These are phyloP conservation scores for Eulemur albifrons DNA, from an alignment of 2,797 vertebrate genomes.

Conservation along the genomic window DNA sequence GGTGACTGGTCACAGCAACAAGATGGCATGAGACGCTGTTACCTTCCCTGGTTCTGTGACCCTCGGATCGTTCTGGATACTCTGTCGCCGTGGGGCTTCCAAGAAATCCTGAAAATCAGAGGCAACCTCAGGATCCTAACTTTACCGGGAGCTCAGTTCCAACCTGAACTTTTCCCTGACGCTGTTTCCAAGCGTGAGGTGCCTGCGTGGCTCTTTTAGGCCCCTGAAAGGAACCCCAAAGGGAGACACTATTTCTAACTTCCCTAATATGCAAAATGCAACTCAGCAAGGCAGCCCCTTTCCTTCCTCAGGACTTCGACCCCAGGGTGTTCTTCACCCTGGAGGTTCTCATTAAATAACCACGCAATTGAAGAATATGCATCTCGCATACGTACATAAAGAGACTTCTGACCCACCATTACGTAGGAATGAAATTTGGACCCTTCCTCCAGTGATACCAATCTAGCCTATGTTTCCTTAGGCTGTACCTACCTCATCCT, in stretches of 20 bases:
- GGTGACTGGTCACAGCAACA: constrained; percentile 83
- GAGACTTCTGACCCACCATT: background rate
- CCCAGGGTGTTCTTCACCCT: background rate
- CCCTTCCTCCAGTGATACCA: background rate
- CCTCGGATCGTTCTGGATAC: background rate
- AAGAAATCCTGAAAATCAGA: constrained; percentile 23
- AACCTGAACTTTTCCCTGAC: background rate
- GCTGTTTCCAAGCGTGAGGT: background rate
- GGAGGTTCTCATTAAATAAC: background rate
- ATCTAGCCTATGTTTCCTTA: background rate
- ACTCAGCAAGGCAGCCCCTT: background rate
- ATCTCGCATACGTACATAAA: accelerated
- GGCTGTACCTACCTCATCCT: background rate
- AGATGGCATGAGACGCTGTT: constrained; percentile 47
- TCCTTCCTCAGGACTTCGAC: background rate
- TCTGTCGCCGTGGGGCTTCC: background rate
- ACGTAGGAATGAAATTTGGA: background rate
- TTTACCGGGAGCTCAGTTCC: background rate
- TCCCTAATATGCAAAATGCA: background rate
- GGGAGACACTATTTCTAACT: background rate
- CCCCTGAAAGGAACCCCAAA: background rate
- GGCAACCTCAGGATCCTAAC: background rate
- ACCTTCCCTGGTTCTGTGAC: constrained; percentile 36
- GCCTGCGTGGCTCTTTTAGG: accelerated
- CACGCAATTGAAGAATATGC: accelerated